Evolutionary conservation across 1,140 invertebrate species (phyloP), one percentile per base, ranked within the genome.

Genomic region (Dufourea novaeangliae): DNA sequence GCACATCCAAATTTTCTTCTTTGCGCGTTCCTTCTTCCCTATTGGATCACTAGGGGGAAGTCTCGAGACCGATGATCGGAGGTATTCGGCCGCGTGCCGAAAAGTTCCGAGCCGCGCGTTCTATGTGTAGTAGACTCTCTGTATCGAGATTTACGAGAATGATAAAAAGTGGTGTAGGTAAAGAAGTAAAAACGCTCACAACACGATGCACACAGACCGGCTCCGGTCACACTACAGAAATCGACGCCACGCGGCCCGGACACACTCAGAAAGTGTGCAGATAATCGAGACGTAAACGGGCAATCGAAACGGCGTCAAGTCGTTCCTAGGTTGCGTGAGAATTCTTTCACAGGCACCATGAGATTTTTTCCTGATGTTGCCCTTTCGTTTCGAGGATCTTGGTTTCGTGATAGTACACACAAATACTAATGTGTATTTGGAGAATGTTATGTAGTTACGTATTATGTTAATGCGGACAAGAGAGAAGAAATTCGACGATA

Each of bases 21-120:
- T 62, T n/a, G 14, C 68, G 44, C 57, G 44, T 56, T 50, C 50
- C 59, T 78, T 27, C 44, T 61, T 54, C n/a, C 20, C 34, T 69
- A 63, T 56, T 54, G 20, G 46, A 71, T 63, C 57, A 61, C 75
- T 61, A 46, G 25, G 66, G 44, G 66, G 34, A 63, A 79, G 82
- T 66, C 59, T 70, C 75, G 41, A 32, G 73, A 32, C 59, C 44
- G 69, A 73, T 57, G 69, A 68, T 83, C 84, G 81, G 84, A 57
- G 20, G 59, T 62, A 39, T 74, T 79, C 85, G 85, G 78, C 29
- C 46, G 62, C 66, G 61, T 67, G 78, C 78, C 85, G 84, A 81
- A 78, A 85, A 83, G 50, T 71, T 34, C 84, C 78, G 85, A 83
- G 70, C 32, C 50, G 29, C 80, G 62, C 39, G 62, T 54, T 56